Evolutionary conservation across 2,888 invertebrate species (phyloP), one percentile per base, ranked within the genome.

Genomic region (Apotomis capreana): DNA sequence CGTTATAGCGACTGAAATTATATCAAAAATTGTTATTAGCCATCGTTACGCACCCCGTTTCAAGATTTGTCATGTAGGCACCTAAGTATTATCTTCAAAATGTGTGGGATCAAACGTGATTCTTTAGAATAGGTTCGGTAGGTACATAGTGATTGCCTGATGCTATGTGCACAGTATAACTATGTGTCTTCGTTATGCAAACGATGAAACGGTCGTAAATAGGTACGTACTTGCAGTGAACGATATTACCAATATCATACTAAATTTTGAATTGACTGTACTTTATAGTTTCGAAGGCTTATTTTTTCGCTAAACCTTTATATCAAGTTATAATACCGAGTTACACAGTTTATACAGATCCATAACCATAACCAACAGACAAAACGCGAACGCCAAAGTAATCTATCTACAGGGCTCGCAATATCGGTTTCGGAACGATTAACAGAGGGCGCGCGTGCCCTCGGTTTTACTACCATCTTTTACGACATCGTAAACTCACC

Each of bases 391-490:
- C 54, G 54, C 63, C 64, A 61, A 88, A 90, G 90, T 89, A 90
- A 92, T 92, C 91, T 92, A 92, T 92, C 91, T 89, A 83, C 87
- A 87, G 89, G 89, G 91, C 88, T 89, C 89, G 88, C 92, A 91
- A 92, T 93, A 93, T 92, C 91, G 92, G 91, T 93, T 93, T 90
- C 91, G 89, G 89, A 91, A 89, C 93, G 91, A 92, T 93, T 92
- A 93, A 92, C 92, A 92, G 91, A 91, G 92, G 91, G 92, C 92
- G 92, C 91, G 90, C 90, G 91, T 90, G 91, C 92, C 92, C 92
- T 89, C 89, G 89, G 81, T 88, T 93, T 93, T 92, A 93, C 87
- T 88, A 89, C 91, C 87, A 88, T 89, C 88, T 92, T 92, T 93
- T 92, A 93, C 91, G 92, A 91, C 83, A 83, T 89, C 91, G 89